Conservation (phyloP, 2,797 vertebrate species). For the Florisuga fusca region DNA sequence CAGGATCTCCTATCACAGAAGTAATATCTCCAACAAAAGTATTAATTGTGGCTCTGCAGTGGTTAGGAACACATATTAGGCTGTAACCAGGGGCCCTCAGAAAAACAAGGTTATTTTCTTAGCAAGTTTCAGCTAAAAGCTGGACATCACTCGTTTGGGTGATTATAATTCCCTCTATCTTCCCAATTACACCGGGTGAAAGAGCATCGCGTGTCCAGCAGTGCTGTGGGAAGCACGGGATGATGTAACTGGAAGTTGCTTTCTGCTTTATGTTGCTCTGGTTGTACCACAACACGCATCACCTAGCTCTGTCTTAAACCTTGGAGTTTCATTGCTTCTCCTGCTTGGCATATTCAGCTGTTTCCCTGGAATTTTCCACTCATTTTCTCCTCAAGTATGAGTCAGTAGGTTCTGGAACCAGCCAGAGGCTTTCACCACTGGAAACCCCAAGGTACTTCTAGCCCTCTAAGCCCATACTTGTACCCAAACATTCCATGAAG, state of each 20-base stretch:
- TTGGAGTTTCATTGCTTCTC: not conserved
- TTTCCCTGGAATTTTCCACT: not conserved
- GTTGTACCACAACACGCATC: not conserved
- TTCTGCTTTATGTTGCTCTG: not conserved
- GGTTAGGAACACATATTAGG: not conserved
- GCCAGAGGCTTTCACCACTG: not conserved
- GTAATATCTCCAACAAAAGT: not conserved
- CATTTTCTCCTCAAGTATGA: not conserved
- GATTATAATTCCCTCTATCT: not conserved
- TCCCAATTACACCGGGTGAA: not conserved
- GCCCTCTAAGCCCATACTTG: not conserved
- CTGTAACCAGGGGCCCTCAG: not conserved
- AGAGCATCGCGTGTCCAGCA: not conserved
- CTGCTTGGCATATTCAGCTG: not conserved
- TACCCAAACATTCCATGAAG: not conserved
- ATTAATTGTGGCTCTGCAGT: not conserved
- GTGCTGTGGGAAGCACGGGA: not conserved
- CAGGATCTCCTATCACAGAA: not conserved
- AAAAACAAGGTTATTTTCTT: conserved; percentile 7
- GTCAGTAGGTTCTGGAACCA: not conserved
- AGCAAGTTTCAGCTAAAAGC: not conserved
- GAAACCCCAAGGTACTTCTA: not conserved
- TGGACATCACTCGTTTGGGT: not conserved
- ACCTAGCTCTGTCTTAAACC: not conserved
- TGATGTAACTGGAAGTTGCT: not conserved